Evolutionary conservation across 2,113 vertebrate species (phyloP), one percentile per base, ranked within the genome.

Genomic region (Corythornis vintsioides): DNA sequence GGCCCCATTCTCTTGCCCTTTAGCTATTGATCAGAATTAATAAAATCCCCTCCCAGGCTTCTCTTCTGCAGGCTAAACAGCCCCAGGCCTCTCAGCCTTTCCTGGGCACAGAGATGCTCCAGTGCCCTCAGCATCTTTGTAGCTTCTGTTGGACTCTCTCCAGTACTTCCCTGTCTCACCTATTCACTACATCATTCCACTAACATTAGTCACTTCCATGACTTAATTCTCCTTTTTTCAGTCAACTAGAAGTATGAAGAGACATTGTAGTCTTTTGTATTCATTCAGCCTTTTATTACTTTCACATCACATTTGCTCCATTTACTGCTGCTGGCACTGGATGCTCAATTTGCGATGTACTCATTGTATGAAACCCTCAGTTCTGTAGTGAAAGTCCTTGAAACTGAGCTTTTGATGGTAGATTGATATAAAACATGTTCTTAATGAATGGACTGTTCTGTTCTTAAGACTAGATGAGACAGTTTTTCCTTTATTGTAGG

Each of bases 401-500:
- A 67, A 93, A 83, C 81, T 1, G 15, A 59, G 83, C 55, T 90
- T 94, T 94, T 69, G 65, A 63, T 94, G 57, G 43, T 77, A 73
- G 29, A 45, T 64, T 90, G 85, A 83, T 85, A 66, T 88, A 92
- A 92, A 90, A 48, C 31, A 15, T n/a, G 26, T 48, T 88, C 69
- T 75, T 86, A 83, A 69, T 86, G 80, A 90, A 80, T 35, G 61
- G 69, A 35, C 2, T 5, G 43, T 64, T 89, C 61, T 2, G 2
- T 73, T 86, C 31, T 81, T 67, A 45, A 55, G 35, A 87, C 22
- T 22, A 77, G 50, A 81, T 90, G 67, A 91, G 67, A 16, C 0
- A 6, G 3, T 28, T 92, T 60, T 83, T 78, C 42, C 71, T 63
- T 76, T 86, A 64, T 56, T 61, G n/a, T 52, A 74, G 81, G 69